Percentiles rank a stretch among this genome's conserved stretches.
Evolutionary conservation across 1,140 invertebrate species (phyloP).

Genomic region (Brachionus koreanus): DNA sequence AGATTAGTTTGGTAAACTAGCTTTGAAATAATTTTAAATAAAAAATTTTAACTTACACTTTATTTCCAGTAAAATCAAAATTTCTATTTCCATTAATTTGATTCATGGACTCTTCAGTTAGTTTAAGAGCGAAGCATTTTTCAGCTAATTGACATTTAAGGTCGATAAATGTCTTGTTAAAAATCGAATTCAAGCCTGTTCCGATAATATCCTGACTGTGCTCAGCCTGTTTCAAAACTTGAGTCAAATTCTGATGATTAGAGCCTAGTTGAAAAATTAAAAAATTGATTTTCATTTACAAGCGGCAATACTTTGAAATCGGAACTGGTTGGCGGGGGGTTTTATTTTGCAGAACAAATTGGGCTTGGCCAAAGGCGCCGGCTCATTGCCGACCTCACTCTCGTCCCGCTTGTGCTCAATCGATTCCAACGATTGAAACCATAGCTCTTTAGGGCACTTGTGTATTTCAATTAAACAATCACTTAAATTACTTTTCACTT

Average conservation of each 20-base stretch:
- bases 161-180: not conserved
- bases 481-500: slow-evolving; percentile 32
- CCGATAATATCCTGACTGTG: not conserved
- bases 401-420: not conserved
- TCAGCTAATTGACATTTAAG: slow-evolving; percentile 12
- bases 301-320: slow-evolving; percentile 14
- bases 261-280: not conserved
- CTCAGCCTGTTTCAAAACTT: not conserved
- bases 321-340: not conserved
- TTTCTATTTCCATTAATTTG: not conserved
- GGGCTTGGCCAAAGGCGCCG: slow-evolving; percentile 4
- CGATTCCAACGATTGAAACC: slow-evolving; percentile 10
- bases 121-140: not conserved
- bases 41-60: not conserved
- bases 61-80: slow-evolving; percentile 6
- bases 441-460: slow-evolving; percentile 36
- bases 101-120: slow-evolving; percentile 8
- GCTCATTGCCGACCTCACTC: not conserved
- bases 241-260: not conserved
- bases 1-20: not conserved
- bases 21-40: not conserved
- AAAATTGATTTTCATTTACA: not conserved
- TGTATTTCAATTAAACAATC: slow-evolving; percentile 42
- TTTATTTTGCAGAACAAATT: not conserved
- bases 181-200: not conserved